Base-by-base conservation (phyloP, 1,140 invertebrate genomes). In the Scaptomyza montana region DNA sequence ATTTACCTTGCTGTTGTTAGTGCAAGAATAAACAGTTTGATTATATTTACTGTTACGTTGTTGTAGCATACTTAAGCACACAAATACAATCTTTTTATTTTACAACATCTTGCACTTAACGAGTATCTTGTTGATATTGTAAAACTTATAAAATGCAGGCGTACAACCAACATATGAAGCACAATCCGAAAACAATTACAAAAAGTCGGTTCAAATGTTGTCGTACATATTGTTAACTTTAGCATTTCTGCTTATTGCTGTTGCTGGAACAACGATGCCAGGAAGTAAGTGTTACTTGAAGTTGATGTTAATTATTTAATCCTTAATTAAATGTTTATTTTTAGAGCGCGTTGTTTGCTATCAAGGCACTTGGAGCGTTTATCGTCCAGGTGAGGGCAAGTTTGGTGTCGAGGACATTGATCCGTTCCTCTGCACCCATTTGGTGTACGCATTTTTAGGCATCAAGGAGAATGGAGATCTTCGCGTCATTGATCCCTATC, bases 391-490 rank as follows among this genome's bases (percentile, higher is more conserved):
- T 9, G 90, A 93, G 53, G 95, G 96, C 10, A 94, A 94, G 91
- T 96, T 95, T 76, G 93, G 93, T 8, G 93, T 96, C 0, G 93
- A 93, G 39, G 69, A 95, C 54, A 94, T 97, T 9, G 94, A 97
- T 85, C 93, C 95, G 0, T 89, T 92, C 19, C 91, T 96, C 0
- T 97, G 96, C 82, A 96, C 96, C 0, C 96, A 97, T 90, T 72
- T 96, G 28, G 93, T 96, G 33, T 97, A 96, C 77, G 91, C 94
- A 0, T 97, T 96, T 80, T 93, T 94, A 49, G 95, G 96, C 5
- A 92, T 95, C 6, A 91, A 93, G 41, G 77, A 92, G 13, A 91
- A 90, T 51, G 93, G 93, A 2, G 80, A 81, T 0, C 87, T 95
- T 1, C 85, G 92, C 7, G 92, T 94, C 8, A 91, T 96, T 7